A percentile compares a stretch with the other conserved stretches of the same genome.
Conservation (phyloP, 2,113 vertebrate species). For the Heterocephalus glaber region DNA sequence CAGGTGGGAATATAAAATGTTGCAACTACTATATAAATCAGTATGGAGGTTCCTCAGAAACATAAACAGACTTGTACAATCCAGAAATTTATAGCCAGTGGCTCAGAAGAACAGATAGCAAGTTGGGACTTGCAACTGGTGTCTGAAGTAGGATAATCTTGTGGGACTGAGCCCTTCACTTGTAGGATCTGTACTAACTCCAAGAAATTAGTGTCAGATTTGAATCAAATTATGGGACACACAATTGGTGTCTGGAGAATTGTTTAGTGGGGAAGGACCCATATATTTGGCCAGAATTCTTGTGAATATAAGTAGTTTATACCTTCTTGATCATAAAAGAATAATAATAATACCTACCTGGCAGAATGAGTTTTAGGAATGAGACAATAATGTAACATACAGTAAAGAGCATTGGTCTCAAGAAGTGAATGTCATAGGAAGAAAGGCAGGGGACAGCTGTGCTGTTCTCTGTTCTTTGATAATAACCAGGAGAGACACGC, state of each 20-base stretch:
- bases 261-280: no score
- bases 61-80: background rate
- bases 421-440: background rate
- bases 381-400: background rate
- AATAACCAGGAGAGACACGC: background rate
- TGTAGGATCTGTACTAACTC: background rate
- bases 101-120: background rate
- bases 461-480: background rate
- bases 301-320: background rate
- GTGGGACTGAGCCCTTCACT: background rate
- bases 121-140: background rate
- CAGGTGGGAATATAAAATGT: background rate
- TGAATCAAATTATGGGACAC: background rate
- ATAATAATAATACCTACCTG: background rate
- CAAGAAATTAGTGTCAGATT: background rate
- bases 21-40: background rate
- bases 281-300: background rate
- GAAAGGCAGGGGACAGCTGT: background rate
- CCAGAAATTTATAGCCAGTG: background rate
- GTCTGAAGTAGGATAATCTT: background rate
- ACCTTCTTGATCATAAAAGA: background rate
- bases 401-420: background rate
- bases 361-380: background rate
- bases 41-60: background rate
- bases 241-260: background rate